Conservation (phyloP, 2,797 vertebrate species). For the Gorsachius magnificus region DNA sequence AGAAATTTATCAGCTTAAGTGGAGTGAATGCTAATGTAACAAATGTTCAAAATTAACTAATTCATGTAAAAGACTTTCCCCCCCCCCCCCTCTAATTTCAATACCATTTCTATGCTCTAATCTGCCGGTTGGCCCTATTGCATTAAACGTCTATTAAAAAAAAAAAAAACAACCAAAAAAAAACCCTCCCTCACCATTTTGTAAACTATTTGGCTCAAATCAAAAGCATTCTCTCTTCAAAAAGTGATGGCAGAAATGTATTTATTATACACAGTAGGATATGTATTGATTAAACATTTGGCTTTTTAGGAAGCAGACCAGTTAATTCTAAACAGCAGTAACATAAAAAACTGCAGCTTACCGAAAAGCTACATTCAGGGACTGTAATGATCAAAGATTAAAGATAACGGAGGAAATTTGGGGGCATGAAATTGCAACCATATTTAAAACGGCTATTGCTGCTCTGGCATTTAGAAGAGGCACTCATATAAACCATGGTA, state of each 20-base stretch:
- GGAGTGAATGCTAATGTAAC: neutral
- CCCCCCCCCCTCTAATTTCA: neutral
- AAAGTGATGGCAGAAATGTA: conserved; percentile 50
- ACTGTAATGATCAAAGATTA: conserved; percentile 56
- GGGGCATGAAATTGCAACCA: conserved; percentile 64
- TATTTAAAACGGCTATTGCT: conserved; percentile 72
- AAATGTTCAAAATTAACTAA: conserved; percentile 55
- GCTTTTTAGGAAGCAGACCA: conserved; percentile 62
- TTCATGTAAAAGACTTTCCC: neutral
- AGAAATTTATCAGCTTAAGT: conserved; percentile 21
- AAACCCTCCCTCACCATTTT: conserved; percentile 19
- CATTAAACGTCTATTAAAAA: conserved; percentile 11
- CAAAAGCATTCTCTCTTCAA: conserved; percentile 47
- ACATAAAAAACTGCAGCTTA: conserved; percentile 61
- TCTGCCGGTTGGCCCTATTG: neutral
- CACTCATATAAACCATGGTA: conserved; percentile 50
- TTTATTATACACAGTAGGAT: conserved; percentile 50
- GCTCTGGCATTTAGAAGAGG: conserved; percentile 48
- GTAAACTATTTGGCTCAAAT: conserved; percentile 42
- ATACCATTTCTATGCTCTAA: neutral
- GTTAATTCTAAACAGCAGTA: conserved; percentile 58
- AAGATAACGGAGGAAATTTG: conserved; percentile 61
- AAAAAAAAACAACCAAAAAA: neutral
- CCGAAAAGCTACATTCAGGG: conserved; percentile 38
- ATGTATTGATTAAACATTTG: conserved; percentile 65